Base-by-base conservation (phyloP, 2,888 invertebrate genomes). In the Apamea anceps region DNA sequence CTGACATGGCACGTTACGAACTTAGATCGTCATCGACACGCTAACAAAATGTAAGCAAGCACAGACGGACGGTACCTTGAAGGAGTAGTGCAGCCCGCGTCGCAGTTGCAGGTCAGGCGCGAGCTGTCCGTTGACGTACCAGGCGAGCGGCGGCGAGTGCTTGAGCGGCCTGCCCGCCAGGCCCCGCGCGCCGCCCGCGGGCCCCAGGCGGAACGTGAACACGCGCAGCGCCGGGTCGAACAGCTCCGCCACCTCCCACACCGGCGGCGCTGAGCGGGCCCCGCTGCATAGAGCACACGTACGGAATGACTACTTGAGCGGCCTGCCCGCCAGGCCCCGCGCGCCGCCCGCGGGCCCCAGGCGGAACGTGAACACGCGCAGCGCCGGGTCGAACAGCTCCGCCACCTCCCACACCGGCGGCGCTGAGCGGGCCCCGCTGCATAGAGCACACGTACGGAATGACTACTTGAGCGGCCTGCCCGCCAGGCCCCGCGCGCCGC, bases 81-180 rank as follows among this genome's bases (percentile, higher is more conserved):
- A 99, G 25, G 97, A 98, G 96, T 99, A 99, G 0, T 98, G 98
- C 78, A 99, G 97, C 0, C 99, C 99, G 76, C 99, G 96, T 82
- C 99, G 97, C 89, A 99, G 96, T 97, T 98, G 99, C 83, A 99
- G 96, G 94, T 99, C 99, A 0, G 99, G 99, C 73, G 98, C 98
- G 90, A 99, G 96, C 91, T 98, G 98, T 0, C 99, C 99, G 95
- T 99, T 99, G 84, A 99, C 98, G 95, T 99, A 99, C 99, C 99
- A 99, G 21, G 99, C 98, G 67, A 98, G 96, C 98, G 98, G 88
- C 97, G 98, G 62, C 98, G 97, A 51, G 80, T 72, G 84, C 98
- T 98, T 72, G 98, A 76, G 72, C 21, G 71, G 90, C 81, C 79
- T 70, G 10, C 86, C 93, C 42, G 98, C 98, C 93, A 98, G 98